A percentile compares a stretch with the other conserved stretches of the same genome.
These are phyloP conservation scores for Tenthredo livida DNA, from an alignment of 2,888 invertebrate species.

Conservation along the genomic window DNA sequence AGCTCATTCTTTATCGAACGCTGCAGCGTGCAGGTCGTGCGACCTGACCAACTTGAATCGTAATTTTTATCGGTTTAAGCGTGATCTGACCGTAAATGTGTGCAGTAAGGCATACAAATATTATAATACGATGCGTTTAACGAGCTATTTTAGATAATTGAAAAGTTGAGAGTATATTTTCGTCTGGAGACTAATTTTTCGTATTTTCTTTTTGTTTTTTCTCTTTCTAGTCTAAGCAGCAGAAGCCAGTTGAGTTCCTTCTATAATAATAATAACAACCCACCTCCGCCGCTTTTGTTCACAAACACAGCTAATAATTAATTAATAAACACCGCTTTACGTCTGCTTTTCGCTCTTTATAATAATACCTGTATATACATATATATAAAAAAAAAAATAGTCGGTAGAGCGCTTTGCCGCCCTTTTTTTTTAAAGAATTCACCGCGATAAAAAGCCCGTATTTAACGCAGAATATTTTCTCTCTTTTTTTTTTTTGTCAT, in stretches of 20 bases:
- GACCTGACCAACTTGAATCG: neutral
- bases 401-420: slow-evolving; percentile 13
- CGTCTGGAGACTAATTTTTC: slow-evolving; percentile 26
- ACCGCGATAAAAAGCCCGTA: neutral
- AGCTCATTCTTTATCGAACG: neutral
- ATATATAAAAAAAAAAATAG: too few species aligned
- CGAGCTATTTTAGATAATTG: neutral
- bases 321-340: neutral
- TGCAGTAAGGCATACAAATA: neutral
- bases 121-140: neutral
- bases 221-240: slow-evolving; percentile 47
- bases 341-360: slow-evolving; percentile 25
- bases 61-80: neutral
- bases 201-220: slow-evolving; percentile 1
- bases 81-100: neutral
- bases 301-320: slow-evolving; percentile 41
- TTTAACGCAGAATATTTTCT: neutral
- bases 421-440: neutral
- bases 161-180: neutral
- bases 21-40: slow-evolving; percentile 33
- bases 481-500: neutral
- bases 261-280: slow-evolving; percentile 40
- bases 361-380: neutral
- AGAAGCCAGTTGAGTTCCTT: slow-evolving; percentile 51
- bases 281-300: slow-evolving; percentile 2